Evolutionary conservation across 2,113 vertebrate genomes (phyloP), one percentile per base, ranked within the genome.

Genomic region (Gambusia holbrooki): DNA sequence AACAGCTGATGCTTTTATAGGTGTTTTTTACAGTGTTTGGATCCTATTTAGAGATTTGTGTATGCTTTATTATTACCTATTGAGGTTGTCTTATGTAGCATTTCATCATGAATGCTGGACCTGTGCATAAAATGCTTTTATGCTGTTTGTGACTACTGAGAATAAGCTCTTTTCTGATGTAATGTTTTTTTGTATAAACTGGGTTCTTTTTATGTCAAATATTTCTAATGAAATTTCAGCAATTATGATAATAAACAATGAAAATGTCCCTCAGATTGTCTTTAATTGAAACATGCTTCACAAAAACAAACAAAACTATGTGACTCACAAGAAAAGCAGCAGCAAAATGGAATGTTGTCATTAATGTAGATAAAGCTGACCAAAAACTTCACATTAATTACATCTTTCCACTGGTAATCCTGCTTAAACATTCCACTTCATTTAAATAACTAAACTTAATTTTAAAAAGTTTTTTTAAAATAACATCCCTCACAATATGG

Each of bases 151-250:
- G 86, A 90, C 84, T 90, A 76, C 73, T 84, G 68, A 86, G 37
- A 89, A 90, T 86, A 92, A 89, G 85, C 85, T 92, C 90, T 90
- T 80, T 19, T 79, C n/a, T 85, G 35, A 33, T 85, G 84, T 84
- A 82, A 85, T 76, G 86, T 91, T 76, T 10, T 93, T 81, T 92
- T 91, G 89, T 90, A 83, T 83, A 79, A 76, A 69, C 60, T 83
- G 86, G 90, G 78, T 73, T 90, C 82, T 87, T 92, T 91, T 86
- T 82, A 82, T 83, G 79, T 85, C 76, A 45, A 84, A 90, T 85
- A 90, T 90, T 93, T 90, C 76, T 76, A 92, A 92, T 91, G 84
- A 80, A 87, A 85, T 88, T 92, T 90, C 88, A 76, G 74, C 15
- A 82, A 64, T 88, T 76, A 76, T 71, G 65, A 78, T 73, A 92